phyloP scores from a whole-genome alignment of 1,140 invertebrate species.

The Metopolophium dirhodum region DNA sequence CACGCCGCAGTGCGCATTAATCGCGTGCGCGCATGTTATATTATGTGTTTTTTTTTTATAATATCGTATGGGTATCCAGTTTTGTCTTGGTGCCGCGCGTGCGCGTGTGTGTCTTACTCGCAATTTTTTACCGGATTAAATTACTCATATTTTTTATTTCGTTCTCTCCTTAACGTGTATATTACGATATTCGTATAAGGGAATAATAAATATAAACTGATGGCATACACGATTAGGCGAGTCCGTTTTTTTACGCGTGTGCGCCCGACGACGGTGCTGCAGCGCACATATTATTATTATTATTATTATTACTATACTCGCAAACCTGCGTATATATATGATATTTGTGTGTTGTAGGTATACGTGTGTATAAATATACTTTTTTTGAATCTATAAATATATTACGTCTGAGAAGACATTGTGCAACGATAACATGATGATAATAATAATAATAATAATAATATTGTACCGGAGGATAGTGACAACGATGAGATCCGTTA shows the following conservation, averaged over 20 bases:
- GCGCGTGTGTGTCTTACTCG: not conserved
- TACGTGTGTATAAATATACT: not conserved
- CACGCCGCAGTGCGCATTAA: constrained; percentile 5
- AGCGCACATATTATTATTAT: not conserved
- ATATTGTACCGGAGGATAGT: not conserved
- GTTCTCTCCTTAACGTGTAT: not conserved
- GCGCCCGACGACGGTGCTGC: not conserved
- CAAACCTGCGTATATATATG: not conserved
- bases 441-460: constrained; percentile 29
- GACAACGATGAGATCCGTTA: not conserved
- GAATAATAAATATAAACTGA: constrained; percentile 36
- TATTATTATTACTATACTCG: not conserved
- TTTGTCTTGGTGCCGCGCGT: not conserved
- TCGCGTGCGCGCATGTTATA: not conserved
- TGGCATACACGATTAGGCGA: not conserved
- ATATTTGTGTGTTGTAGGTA: not conserved
- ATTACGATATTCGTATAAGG: constrained; percentile 17
- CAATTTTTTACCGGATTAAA: constrained; percentile 30
- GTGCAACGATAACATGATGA: not conserved
- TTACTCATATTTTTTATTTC: constrained; percentile 7
- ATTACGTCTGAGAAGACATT: constrained; percentile 9
- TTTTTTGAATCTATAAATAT: not conserved
- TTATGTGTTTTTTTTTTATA: not conserved
- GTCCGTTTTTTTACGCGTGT: not conserved
- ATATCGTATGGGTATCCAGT: not conserved